These are phyloP conservation scores for Miltochrista miniata DNA, from an alignment of 2,888 invertebrate genomes.

Conservation along the genomic window DNA sequence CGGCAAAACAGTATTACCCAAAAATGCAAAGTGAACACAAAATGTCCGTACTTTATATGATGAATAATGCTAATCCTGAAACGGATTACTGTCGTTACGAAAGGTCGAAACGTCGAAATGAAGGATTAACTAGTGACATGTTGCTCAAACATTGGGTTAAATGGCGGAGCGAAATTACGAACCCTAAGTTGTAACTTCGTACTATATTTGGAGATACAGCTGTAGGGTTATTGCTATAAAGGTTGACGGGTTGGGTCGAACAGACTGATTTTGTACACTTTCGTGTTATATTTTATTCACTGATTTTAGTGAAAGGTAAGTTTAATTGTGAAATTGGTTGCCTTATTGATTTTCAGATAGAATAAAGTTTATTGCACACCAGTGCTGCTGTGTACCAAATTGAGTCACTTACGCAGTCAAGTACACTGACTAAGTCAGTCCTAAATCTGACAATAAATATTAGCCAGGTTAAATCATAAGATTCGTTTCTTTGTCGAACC, in stretches of 20 bases:
- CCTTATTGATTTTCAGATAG: too few relatives aligned
- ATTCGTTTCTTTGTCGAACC: too few relatives aligned
- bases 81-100: constrained; percentile 26
- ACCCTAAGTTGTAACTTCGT: constrained; percentile 19
- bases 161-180: constrained; percentile 19
- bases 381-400: too few relatives aligned
- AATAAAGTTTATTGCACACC: too few relatives aligned
- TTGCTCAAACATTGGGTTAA: constrained; percentile 7
- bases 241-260: constrained; percentile 14
- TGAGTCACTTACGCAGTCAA: too few relatives aligned
- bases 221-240: constrained; percentile 11
- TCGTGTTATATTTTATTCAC: constrained; percentile 24
- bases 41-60: constrained; percentile 24
- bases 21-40: constrained; percentile 18
- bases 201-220: constrained; percentile 12
- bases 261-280: constrained; percentile 16
- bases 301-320: constrained; percentile 1
- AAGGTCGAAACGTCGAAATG: constrained; percentile 33
- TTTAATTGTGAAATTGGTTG: background rate
- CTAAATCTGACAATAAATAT: too few relatives aligned
- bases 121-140: constrained; percentile 30
- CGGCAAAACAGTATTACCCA: constrained; percentile 1
- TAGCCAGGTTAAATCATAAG: too few relatives aligned
- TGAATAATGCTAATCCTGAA: constrained; percentile 38
- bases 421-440: too few relatives aligned